Conservation (phyloP, 92 coral and sea anemone species). For the Siderastrea radians region DNA sequence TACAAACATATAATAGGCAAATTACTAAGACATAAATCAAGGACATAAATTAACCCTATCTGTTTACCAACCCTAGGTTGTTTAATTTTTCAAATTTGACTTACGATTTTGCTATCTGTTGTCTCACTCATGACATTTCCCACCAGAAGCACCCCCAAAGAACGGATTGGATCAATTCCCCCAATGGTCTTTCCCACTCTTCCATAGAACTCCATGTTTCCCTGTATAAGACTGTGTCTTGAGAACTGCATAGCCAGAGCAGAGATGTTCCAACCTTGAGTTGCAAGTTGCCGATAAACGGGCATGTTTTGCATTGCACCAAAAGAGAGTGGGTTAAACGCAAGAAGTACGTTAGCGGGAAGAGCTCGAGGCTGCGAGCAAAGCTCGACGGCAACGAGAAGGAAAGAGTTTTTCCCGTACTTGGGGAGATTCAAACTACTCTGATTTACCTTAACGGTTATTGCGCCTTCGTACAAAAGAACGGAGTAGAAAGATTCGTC, state of each 20-base stretch:
- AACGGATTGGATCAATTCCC: constrained; percentile 22
- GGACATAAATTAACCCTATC: neutral
- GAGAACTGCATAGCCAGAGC: constrained; percentile 69
- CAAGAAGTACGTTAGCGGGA: constrained; percentile 40
- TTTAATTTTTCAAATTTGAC: neutral
- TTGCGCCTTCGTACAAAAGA: constrained; percentile 55
- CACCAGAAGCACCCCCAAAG: neutral
- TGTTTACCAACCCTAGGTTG: neutral
- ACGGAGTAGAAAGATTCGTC: constrained; percentile 65
- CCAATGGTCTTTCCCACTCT: constrained; percentile 34
- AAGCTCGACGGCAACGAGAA: constrained; percentile 69
- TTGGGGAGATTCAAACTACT: constrained; percentile 44
- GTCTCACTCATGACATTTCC: neutral
- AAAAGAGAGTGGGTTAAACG: constrained; percentile 48
- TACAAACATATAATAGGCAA: too few species aligned
- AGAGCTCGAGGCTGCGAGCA: constrained; percentile 41
- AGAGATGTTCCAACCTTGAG: constrained; percentile 53
- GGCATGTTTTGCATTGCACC: constrained; percentile 28
- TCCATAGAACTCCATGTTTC: constrained; percentile 68
- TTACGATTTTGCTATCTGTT: neutral
- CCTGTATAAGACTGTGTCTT: constrained; percentile 25
- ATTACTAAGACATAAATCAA: too few species aligned
- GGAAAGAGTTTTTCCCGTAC: constrained; percentile 24
- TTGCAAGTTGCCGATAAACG: constrained; percentile 20
- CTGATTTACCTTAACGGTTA: constrained; percentile 49